These are phyloP conservation scores for Dryobates pubescens DNA, from an alignment of 2,797 vertebrate species.

Conservation along the genomic window DNA sequence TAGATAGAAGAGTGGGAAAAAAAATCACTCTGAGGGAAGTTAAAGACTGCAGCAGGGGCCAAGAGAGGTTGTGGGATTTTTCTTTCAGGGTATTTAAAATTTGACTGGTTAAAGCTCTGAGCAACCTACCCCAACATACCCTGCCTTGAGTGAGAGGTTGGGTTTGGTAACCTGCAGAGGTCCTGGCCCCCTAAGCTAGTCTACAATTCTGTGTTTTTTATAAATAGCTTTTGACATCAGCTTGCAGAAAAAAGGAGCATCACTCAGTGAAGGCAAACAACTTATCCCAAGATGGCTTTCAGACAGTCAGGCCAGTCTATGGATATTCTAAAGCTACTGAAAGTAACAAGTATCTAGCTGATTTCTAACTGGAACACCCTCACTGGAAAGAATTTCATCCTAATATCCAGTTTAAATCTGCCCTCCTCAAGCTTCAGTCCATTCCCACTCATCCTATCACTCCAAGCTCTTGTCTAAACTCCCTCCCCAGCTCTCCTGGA, in stretches of 20 bases:
- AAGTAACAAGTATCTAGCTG: neutral
- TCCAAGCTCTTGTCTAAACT: too few relatives aligned
- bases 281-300: neutral
- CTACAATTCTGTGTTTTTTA: neutral
- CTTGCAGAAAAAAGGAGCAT: neutral
- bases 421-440: too few relatives aligned
- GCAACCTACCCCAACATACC: neutral
- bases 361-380: neutral
- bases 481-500: too few relatives aligned
- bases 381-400: too few relatives aligned
- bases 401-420: too few relatives aligned
- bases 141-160: neutral
- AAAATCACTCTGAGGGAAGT: neutral
- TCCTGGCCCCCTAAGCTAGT: neutral
- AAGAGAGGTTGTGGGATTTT: neutral
- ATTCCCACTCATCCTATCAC: too few relatives aligned
- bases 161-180: neutral
- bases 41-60: neutral
- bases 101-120: neutral
- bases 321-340: neutral
- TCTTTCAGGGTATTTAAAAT: neutral
- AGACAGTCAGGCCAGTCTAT: neutral
- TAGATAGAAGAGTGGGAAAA: neutral
- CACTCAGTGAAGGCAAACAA: neutral
- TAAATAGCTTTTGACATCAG: neutral